Base-by-base conservation (phyloP, 2,888 invertebrate genomes). In the Fabriciana adippe region DNA sequence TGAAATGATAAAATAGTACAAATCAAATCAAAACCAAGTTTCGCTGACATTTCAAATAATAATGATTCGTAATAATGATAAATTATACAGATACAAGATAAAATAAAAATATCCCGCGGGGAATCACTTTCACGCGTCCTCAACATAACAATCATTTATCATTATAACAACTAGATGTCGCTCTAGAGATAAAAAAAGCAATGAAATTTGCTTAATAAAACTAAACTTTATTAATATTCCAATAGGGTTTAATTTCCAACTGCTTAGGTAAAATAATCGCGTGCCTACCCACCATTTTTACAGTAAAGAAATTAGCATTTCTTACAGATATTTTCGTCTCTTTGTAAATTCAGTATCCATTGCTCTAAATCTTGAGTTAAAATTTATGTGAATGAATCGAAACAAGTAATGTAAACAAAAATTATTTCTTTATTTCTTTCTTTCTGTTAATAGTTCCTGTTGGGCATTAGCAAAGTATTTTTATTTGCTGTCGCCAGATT, bases 401-500 rank as follows among this genome's bases (percentile, higher is more conserved):
- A 74, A 70, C 67, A 66, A 60, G 75, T 68, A 68, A 71, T 74
- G 74, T 66, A 76, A 18, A 15, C 35, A 14, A 18, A n/a, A 53
- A 41, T 41, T 8, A 11, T 3, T 35, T 8, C 8, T 41, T 11
- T 41, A 41, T 53, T 53, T 53, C 4, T 8, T 41, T 2, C 2
- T 18, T 18, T 18, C 35, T 41, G 16, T 53, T 74, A 74, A 73
- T 72, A 75, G 75, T 75, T 74, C 70, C 72, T 72, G 76, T 76
- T 76, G 74, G 74, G 76, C 73, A 77, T 79, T 77, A 76, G 70
- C 66, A 74, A 64, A 76, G 71, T 79, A 79, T 48, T 77, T 85
- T 84, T 83, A 83, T 81, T 75, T 41, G 35, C 76, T 78, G 79
- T 81, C 82, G 75, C 74, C 81, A 75, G 71, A 76, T 78, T 80